phyloP scores from a whole-genome alignment of 2,797 vertebrate genomes.

The Sciurus carolinensis region DNA sequence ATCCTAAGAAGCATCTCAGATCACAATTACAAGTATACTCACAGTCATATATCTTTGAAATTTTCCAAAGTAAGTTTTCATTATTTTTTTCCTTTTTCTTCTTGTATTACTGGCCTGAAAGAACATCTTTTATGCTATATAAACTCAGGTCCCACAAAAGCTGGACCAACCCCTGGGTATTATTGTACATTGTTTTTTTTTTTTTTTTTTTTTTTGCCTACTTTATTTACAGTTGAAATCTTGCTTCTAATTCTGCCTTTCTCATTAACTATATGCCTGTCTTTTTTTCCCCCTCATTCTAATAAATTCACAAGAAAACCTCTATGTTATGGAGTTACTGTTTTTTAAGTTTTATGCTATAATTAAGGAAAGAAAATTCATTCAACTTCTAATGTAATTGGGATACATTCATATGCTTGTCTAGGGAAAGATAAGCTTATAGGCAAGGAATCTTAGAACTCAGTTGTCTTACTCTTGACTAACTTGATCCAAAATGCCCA shows the following conservation, averaged over 20 bases:
- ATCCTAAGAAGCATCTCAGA: neutral
- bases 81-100: no score
- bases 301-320: neutral
- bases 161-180: neutral
- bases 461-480: neutral
- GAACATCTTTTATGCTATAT: no score
- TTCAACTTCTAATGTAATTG: slow-evolving; percentile 32
- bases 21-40: neutral
- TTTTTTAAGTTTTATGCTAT: neutral
- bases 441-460: neutral
- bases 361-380: slow-evolving; percentile 41
- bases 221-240: neutral
- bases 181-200: neutral
- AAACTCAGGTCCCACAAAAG: neutral
- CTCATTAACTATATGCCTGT: neutral
- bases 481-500: neutral
- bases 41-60: neutral
- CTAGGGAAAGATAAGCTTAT: neutral
- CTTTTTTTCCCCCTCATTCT: neutral
- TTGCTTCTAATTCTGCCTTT: neutral
- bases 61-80: neutral
- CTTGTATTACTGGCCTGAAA: slow-evolving; percentile 9
- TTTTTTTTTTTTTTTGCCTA: neutral
- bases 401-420: neutral
- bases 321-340: neutral